These are phyloP conservation scores for Tenthredo amoena DNA, from an alignment of 2,888 invertebrate species.

Conservation along the genomic window DNA sequence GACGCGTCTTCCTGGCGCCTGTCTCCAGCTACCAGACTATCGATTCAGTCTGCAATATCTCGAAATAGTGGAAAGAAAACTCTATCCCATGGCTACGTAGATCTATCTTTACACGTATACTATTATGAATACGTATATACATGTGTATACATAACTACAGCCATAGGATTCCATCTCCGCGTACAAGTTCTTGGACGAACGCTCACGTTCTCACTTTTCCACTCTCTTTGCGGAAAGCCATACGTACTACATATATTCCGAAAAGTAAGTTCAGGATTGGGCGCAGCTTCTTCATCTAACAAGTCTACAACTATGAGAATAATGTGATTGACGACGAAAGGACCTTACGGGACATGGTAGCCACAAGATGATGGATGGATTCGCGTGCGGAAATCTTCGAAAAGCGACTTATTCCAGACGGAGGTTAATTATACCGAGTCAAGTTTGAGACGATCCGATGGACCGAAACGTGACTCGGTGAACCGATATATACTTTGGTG, in stretches of 20 bases:
- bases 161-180: background rate
- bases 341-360: conserved; percentile 28
- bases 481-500: background rate
- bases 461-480: conserved; percentile 22
- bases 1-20: conserved; percentile 69
- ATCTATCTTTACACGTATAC: background rate
- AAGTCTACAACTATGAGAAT: conserved; percentile 26
- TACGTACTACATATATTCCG: background rate
- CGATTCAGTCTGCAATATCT: conserved; percentile 69
- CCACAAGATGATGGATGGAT: conserved; percentile 47
- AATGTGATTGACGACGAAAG: conserved; percentile 49
- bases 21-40: conserved; percentile 60
- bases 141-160: background rate
- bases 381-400: conserved; percentile 7
- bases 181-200: background rate
- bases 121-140: background rate
- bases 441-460: conserved; percentile 12
- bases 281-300: conserved; percentile 7
- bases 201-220: background rate
- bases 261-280: background rate
- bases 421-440: conserved; percentile 39
- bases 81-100: background rate
- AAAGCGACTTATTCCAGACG: conserved; percentile 18
- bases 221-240: conserved; percentile 6
- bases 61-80: conserved; percentile 56